Percentiles rank a stretch among this genome's conserved stretches.
Conservation (phyloP, 2,888 invertebrate species). For the Atherix ibis region DNA sequence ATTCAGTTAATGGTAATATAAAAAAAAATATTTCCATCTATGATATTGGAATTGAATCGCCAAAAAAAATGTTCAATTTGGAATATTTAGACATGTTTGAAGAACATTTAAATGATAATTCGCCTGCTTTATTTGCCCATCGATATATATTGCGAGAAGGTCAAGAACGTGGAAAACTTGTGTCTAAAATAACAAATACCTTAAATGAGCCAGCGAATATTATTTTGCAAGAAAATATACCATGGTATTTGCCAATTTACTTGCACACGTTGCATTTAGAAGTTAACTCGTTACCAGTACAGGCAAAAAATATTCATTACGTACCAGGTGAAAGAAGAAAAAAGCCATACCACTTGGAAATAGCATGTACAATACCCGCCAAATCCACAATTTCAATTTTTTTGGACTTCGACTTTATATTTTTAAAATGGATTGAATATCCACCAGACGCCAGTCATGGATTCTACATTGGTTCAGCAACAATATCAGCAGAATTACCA, state of each 20-base stretch:
- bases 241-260: conserved; percentile 82
- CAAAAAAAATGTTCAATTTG: conserved; percentile 49
- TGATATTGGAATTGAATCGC: conserved; percentile 37
- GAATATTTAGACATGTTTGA: too few species aligned
- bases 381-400: conserved; percentile 65
- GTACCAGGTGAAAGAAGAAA: conserved; percentile 71
- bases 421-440: conserved; percentile 96
- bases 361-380: conserved; percentile 63
- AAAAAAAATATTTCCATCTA: conserved; percentile 54
- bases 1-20: conserved; percentile 53
- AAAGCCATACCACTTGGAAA: conserved; percentile 76
- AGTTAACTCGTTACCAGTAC: conserved; percentile 38
- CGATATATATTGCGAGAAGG: conserved; percentile 80
- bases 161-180: conserved; percentile 79
- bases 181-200: conserved; percentile 69
- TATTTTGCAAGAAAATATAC: conserved; percentile 76
- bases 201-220: conserved; percentile 60
- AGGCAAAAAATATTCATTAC: conserved; percentile 40
- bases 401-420: conserved; percentile 87
- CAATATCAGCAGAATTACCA: conserved; percentile 64
- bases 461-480: conserved; percentile 83
- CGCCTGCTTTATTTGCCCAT: conserved; percentile 57
- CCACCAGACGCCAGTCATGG: conserved; percentile 99
- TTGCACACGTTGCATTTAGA: conserved; percentile 66
- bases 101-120: conserved; percentile 25